Evolutionary conservation across 2,113 vertebrate species (phyloP), one percentile per base, ranked within the genome.

Genomic region (Machaerirhynchus nigripectus): DNA sequence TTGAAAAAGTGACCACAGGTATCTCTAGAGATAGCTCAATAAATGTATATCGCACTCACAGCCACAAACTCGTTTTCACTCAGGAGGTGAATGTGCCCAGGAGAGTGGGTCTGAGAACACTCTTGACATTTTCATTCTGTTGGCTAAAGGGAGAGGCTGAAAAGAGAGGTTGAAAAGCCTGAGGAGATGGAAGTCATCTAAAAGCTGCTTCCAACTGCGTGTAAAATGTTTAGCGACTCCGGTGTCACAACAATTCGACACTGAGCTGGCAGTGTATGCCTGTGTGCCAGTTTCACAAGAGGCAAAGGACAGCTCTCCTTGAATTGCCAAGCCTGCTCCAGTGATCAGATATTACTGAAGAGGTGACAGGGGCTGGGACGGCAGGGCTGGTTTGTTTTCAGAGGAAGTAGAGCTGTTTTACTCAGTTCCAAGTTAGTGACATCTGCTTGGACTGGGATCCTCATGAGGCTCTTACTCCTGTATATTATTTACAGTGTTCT

Each of bases 151-250:
- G 47, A 91, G 52, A 79, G 28, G 70, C 47, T 96, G 92, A 74
- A 94, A 87, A 86, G 75, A 88, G 64, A 78, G 49, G 42, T 17
- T 5, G 14, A 50, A 89, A 96, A 91, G 69, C 75, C 90, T 56
- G 74, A 68, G 71, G 78, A 94, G 87, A 53, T 85, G 74, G 71
- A 95, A 87, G 76, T 49, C n/a, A 8, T 64, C 75, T 74, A 90
- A 93, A 96, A 97, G 67, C 81, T 80, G 69, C 68, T 96, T 95
- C 90, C 94, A 87, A 60, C 79, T 44, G 65, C 44, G 85, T 68
- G 57, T 90, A 79, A 96, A 96, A 91, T 61, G n/a, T 46, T 95
- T 90, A 67, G 82, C 0, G 1, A 57, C 47, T 86, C 40, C 0
- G 0, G 84, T 81, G 89, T 71, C 85, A 9, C 37, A 95, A 75